Evolutionary conservation across 1,140 invertebrate genomes (phyloP), one percentile per base, ranked within the genome.

Genomic region (Adelges cooleyi): DNA sequence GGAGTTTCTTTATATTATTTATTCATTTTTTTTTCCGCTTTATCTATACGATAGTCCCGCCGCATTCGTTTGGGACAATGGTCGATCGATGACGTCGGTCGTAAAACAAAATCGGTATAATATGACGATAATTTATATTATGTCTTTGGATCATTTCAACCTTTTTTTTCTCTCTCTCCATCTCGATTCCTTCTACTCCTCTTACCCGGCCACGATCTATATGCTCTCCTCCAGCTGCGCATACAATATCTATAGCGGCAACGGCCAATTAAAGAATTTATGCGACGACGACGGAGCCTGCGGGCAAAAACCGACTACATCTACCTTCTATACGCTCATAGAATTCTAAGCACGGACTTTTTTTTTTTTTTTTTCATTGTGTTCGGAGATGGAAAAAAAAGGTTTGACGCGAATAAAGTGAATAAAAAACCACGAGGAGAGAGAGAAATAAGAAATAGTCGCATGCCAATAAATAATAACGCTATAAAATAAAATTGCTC

Each of bases 21-120:
- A 38, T 40, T 13, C 25, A 25, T 20, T 46, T 59, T 59, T 59
- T 56, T 59, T 59, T 59, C 22, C 23, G 17, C 27, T 59, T 44
- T n/a, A n/a, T 46, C 40, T 36, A 17, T 33, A 33, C 29, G 29
- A 33, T 11, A 6, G 29, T 33, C 5, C 5, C 5, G 29, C 29
- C 29, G 29, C 29, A 33, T 33, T 33, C 11, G 29, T 6, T 33
- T 33, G n/a, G 54, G 42, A 59, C 25, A 42, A 42, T 56, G 36
- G 36, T n/a, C n/a, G 54, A 44, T 33, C 20, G 42, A 59, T 59
- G 54, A 59, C 44, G 54, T 59, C 54, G 42, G 40, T 46, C 54
- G 54, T 59, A 59, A 59, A 59, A 59, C 25, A 44, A 59, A 59
- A 59, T 59, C 29, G 54, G 54, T 59, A 25, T 56, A 38, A 56